Base-by-base conservation (phyloP, 2,113 vertebrate genomes). In the Eonycteris spelaea region DNA sequence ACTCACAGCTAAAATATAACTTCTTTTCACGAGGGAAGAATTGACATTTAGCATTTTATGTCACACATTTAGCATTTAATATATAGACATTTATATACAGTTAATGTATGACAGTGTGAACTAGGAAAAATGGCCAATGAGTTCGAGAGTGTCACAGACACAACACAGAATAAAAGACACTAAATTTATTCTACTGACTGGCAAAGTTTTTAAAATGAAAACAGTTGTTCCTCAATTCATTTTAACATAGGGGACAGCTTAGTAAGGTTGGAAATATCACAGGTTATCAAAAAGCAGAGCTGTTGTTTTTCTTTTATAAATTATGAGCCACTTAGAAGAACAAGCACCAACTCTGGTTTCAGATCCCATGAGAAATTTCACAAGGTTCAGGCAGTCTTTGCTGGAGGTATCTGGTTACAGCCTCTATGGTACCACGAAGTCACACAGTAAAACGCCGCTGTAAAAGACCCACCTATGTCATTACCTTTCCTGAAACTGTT, bases 391-490 rank as follows among this genome's bases (percentile, higher is more conserved):
- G 84, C 95, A 97, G 97, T 86, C 97, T 97, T 51, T 80, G 86
- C 97, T 0, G 30, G 77, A 91, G 78, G 22, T 97, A 97, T 98
- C 98, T 96, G 90, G 96, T 98, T 98, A 97, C 97, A 97, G 95
- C 80, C 98, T 98, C 95, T 18, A 24, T 78, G 98, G 91, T 92
- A 97, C 98, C 98, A 97, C 35, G 22, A 78, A 97, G 89, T 96
- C 96, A 96, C 95, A 98, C 80, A 83, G 98, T 96, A 98, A 97
- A 97, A 96, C 57, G 91, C 97, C 97, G 93, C 97, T 98, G 97
- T 97, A 97, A 83, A 97, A 96, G 65, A 70, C 95, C 92, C 91
- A 97, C 97, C 95, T 97, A 97, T 97, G 97, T 98, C 97, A 96
- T 91, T 90, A 97, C 90, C 55, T 96, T 96, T 95, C 96, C 95